phyloP scores from a whole-genome alignment of 2,888 invertebrate species.

The Graphium colonna region DNA sequence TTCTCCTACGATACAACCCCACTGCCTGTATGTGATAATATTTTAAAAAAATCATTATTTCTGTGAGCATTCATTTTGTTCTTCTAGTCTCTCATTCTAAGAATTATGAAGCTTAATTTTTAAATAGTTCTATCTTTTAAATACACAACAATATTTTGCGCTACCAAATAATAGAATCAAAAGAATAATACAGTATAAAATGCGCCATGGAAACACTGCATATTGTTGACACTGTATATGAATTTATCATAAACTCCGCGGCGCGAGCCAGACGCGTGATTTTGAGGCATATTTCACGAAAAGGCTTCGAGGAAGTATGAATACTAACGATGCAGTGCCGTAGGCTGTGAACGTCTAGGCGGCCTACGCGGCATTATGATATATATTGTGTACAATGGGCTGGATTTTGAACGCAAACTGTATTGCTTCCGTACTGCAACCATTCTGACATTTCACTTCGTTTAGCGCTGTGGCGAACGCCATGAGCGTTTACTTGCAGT shows the following conservation, averaged over 20 bases:
- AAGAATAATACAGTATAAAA: background rate
- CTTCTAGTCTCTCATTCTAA: too few species aligned
- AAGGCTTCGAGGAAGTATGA: slow-evolving; percentile 23
- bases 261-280: slow-evolving; percentile 20
- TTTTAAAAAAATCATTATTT: too few species aligned
- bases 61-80: too few species aligned
- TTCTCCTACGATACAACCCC: background rate
- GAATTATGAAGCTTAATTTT: too few species aligned
- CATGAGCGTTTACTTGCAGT: background rate
- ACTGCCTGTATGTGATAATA: background rate
- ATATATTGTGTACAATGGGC: slow-evolving; percentile 16
- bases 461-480: background rate
- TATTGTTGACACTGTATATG: slow-evolving; percentile 4
- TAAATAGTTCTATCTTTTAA: too few species aligned
- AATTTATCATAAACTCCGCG: slow-evolving; percentile 16
- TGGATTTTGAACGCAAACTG: slow-evolving; percentile 9
- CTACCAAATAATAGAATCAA: too few species aligned
- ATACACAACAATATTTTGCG: too few species aligned
- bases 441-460: slow-evolving; percentile 14
- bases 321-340: slow-evolving; percentile 23
- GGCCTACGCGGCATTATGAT: slow-evolving; percentile 18
- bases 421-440: slow-evolving; percentile 15
- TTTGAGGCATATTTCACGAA: slow-evolving; percentile 23
- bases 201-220: background rate
- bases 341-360: slow-evolving; percentile 23